Conservation (phyloP, 1,140 invertebrate genomes). For the Chionoecetes opilio region DNA sequence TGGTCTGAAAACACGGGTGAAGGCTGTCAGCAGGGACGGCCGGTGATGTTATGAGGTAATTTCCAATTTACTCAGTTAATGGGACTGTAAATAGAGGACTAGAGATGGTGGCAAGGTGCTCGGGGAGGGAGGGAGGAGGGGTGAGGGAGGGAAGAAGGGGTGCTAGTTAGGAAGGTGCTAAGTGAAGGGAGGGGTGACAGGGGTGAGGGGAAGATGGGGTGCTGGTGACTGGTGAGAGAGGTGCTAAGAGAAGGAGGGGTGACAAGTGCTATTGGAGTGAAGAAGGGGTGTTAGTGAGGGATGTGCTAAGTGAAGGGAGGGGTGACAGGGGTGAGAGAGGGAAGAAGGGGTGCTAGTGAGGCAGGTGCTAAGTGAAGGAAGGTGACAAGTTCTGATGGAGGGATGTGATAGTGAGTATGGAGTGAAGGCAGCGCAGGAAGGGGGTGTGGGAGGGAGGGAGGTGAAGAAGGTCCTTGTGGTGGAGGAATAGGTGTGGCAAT, state of each 20-base stretch:
- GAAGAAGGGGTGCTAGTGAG: background rate
- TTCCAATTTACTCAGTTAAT: slow-evolving; percentile 47
- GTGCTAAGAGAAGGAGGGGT: background rate
- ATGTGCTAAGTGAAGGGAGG: background rate
- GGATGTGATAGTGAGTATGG: background rate
- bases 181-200: too few species aligned
- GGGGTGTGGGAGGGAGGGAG: background rate
- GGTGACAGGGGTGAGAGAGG: background rate
- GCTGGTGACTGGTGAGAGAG: background rate
- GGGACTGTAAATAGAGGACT: slow-evolving; percentile 38
- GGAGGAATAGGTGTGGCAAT: background rate
- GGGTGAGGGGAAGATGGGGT: background rate
- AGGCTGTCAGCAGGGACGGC: slow-evolving; percentile 14
- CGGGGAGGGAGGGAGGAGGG: background rate
- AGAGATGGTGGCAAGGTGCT: slow-evolving; percentile 34
- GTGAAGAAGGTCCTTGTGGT: background rate
- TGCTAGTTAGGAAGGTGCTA: too few species aligned
- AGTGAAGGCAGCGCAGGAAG: background rate
- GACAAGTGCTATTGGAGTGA: too few species aligned
- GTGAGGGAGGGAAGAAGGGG: background rate
- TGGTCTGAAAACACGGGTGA: background rate
- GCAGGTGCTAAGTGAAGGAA: background rate
- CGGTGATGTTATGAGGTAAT: slow-evolving; percentile 31
- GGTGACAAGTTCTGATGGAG: too few species aligned
- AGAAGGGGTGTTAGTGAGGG: too few species aligned